Percentiles rank a stretch among this genome's conserved stretches.
Conservation (phyloP, 2,113 vertebrate species). For the Caloenas nicobarica region DNA sequence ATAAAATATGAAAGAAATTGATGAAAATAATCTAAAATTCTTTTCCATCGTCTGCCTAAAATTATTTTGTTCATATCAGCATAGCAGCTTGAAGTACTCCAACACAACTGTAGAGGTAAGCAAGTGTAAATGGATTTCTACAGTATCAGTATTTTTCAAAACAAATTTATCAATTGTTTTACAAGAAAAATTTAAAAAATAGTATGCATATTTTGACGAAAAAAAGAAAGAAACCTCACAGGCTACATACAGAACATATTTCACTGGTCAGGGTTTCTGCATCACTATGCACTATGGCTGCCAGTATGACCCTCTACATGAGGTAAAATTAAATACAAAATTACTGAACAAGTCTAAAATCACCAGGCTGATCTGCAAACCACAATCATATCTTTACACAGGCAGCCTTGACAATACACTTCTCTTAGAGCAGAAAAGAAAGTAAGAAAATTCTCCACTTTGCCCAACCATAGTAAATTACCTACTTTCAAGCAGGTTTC, state of each 20-base stretch:
- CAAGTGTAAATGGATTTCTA: not conserved
- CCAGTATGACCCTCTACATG: not conserved
- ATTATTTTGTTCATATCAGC: not conserved
- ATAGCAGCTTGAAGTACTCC: not conserved
- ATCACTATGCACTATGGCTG: not conserved
- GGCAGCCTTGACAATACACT: not conserved
- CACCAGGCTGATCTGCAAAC: not conserved
- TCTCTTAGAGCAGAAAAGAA: not conserved
- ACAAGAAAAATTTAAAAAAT: not conserved
- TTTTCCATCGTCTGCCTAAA: not conserved
- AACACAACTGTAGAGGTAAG: not conserved
- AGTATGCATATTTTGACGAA: not conserved
- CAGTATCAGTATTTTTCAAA: not conserved
- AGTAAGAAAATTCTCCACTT: not conserved
- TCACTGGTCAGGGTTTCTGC: not conserved
- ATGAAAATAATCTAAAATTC: not conserved
- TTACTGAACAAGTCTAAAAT: not conserved
- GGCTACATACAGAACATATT: not conserved
- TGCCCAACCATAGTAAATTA: not conserved
- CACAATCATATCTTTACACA: not conserved
- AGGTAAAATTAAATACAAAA: not conserved
- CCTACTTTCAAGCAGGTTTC: not conserved
- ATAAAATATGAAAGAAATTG: not conserved
- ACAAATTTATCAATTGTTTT: not conserved
- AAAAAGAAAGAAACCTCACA: not conserved